Evolutionary conservation across 2,888 invertebrate genomes (phyloP), one percentile per base, ranked within the genome.

Genomic region (Apocheima hispidaria): DNA sequence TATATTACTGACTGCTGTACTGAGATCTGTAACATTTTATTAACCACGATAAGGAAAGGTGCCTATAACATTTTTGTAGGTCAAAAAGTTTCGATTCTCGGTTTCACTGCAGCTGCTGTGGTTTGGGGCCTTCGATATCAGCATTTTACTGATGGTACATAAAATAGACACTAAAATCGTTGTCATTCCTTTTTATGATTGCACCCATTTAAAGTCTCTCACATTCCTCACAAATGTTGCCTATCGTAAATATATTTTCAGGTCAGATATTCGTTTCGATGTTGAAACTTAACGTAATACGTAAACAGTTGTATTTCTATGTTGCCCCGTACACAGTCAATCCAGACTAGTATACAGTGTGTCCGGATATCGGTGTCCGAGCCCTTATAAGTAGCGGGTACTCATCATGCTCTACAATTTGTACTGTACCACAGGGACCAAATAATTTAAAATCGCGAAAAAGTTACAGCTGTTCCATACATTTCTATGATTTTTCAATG

Each of bases 151-250:
- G 54, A 26, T 12, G 30, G 16, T 49, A 54, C 53, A 60, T 58
- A 60, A 60, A 60, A 60, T 59, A 43, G 41, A 60, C 20, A 53
- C 41, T 60, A 60, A 58, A 54, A 48, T 43, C 33, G 46, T 54
- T 53, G 60, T 54, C 53, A 28, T 60, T 53, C 10, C 41, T 35
- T 54, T 60, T 59, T 60, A 60, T 49, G 46, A 40, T 33, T 38
- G 10, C 41, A 26, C 43, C 43, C 43, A 43, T 60, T 49, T 53
- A 41, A 48, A 52, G 41, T 23, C 30, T 46, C 43, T 33, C 49
- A 36, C 35, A 41, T 60, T 60, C 33, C 20, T 35, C 23, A 49
- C 60, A 60, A 60, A 54, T 60, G 60, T 41, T 49, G 35, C 40
- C 28, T 18, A 26, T 54, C 49, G 40, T 53, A 53, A 53, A 54